Percentiles rank a stretch among this genome's conserved stretches.
Conservation (phyloP, 2,113 vertebrate genomes). For the Diphyllodes magnificus region DNA sequence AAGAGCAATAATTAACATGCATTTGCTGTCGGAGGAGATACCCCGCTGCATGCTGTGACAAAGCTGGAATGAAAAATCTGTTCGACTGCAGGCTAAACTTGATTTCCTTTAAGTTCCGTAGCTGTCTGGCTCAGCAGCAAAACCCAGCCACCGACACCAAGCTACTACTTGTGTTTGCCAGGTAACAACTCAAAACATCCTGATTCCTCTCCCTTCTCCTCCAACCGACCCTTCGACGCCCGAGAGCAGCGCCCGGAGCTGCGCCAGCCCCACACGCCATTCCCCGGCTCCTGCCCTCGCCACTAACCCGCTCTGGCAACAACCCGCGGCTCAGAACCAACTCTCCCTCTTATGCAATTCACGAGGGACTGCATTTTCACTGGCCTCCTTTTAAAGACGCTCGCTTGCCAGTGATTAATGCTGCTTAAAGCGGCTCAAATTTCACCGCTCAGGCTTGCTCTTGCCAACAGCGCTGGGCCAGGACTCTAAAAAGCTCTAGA, state of each 20-base stretch:
- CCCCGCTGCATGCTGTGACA: slow-evolving; percentile 65
- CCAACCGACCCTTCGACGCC: neutral
- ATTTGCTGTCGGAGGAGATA: slow-evolving; percentile 55
- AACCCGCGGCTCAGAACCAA: slow-evolving; percentile 40
- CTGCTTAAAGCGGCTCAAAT: slow-evolving; percentile 74
- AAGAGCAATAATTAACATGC: slow-evolving; percentile 66
- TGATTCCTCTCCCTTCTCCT: neutral
- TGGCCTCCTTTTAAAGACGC: slow-evolving; percentile 65
- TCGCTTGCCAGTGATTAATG: slow-evolving; percentile 74
- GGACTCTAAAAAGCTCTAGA: slow-evolving; percentile 53
- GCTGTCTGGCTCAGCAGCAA: slow-evolving; percentile 33
- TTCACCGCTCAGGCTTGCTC: slow-evolving; percentile 72
- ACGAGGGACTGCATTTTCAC: slow-evolving; percentile 65
- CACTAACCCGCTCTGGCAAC: slow-evolving; percentile 38
- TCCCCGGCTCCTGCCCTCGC: neutral
- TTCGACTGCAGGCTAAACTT: slow-evolving; percentile 55
- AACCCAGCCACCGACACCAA: slow-evolving; percentile 21
- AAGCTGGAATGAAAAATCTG: slow-evolving; percentile 59
- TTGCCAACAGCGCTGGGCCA: slow-evolving; percentile 61
- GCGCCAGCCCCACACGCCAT: neutral
- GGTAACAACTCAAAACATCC: slow-evolving; percentile 30
- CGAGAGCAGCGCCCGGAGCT: neutral
- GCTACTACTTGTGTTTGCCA: slow-evolving; percentile 15
- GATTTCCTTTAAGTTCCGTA: slow-evolving; percentile 46
- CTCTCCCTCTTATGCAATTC: slow-evolving; percentile 71